phyloP scores from a whole-genome alignment of 2,797 vertebrate genomes.

The Psittacula echo region DNA sequence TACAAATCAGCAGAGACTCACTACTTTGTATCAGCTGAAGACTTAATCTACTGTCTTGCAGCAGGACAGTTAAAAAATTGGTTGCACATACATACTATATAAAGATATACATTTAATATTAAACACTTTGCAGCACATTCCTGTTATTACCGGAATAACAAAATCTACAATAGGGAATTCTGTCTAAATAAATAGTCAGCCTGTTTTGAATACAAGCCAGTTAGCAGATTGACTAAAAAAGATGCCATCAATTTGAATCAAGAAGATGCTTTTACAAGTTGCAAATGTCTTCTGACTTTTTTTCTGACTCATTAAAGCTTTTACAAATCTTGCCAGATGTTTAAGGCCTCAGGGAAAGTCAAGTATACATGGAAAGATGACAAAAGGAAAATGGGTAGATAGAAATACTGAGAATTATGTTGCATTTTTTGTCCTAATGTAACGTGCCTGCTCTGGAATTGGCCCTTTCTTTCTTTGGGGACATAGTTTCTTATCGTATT shows the following conservation, averaged over 20 bases:
- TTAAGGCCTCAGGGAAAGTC: conserved; percentile 43
- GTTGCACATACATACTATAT: background rate
- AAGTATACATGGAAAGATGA: conserved; percentile 6
- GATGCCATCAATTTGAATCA: conserved; percentile 52
- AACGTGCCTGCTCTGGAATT: background rate
- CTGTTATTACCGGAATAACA: conserved; percentile 1
- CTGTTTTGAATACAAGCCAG: conserved; percentile 41
- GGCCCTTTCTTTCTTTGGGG: background rate
- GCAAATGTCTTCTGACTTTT: conserved; percentile 63
- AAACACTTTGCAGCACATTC: background rate
- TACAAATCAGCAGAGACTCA: background rate
- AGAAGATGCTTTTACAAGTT: conserved; percentile 54
- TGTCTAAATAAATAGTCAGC: conserved; percentile 55
- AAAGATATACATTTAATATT: background rate
- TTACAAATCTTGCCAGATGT: conserved; percentile 60
- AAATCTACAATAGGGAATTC: conserved; percentile 31
- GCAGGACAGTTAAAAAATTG: background rate
- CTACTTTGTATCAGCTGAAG: background rate
- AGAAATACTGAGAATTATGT: background rate
- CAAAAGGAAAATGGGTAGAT: background rate
- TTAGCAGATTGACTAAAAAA: conserved; percentile 57
- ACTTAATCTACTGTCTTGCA: background rate
- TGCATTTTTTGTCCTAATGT: background rate
- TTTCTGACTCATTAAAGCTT: conserved; percentile 65
- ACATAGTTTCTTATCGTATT: background rate